Percentiles rank a stretch among this genome's conserved stretches.
These are phyloP conservation scores for Ectobius pallidus DNA, from an alignment of 2,888 invertebrate species.

Conservation along the genomic window DNA sequence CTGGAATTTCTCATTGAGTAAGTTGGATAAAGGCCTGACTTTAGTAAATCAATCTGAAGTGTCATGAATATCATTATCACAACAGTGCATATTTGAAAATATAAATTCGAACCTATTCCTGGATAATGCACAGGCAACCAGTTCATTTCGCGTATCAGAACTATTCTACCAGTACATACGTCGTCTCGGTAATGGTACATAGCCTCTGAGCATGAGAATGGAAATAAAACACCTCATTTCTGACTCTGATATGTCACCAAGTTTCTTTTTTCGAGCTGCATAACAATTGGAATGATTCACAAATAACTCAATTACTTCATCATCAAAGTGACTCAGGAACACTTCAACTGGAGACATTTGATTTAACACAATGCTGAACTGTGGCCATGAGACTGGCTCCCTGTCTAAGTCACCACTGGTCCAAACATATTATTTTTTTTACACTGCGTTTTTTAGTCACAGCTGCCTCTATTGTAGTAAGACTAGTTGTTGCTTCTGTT, in stretches of 20 bases:
- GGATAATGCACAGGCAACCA: constrained; percentile 47
- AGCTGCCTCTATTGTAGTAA: not conserved
- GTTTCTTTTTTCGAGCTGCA: constrained; percentile 36
- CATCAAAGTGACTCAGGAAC: not conserved
- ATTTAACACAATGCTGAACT: not conserved
- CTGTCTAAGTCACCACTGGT: not conserved
- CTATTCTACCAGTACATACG: constrained; percentile 48
- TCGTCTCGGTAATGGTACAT: constrained; percentile 45
- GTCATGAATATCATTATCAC: constrained; percentile 46
- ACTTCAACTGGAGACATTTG: not conserved
- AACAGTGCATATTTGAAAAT: constrained; percentile 48
- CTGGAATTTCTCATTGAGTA: constrained; percentile 46
- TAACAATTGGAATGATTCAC: not conserved
- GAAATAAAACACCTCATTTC: constrained; percentile 46
- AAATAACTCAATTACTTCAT: not conserved
- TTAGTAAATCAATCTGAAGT: constrained; percentile 47
- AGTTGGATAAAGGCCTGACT: constrained; percentile 47
- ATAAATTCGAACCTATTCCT: constrained; percentile 48
- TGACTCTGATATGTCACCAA: constrained; percentile 38
- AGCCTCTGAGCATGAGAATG: constrained; percentile 48
- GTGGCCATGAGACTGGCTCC: not conserved
- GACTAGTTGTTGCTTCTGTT: not conserved
- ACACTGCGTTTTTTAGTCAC: not conserved
- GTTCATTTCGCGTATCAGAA: constrained; percentile 46
- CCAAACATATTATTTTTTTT: not conserved